These are phyloP conservation scores for Sternotherus odoratus DNA, from an alignment of 2,797 vertebrate genomes.

Conservation along the genomic window DNA sequence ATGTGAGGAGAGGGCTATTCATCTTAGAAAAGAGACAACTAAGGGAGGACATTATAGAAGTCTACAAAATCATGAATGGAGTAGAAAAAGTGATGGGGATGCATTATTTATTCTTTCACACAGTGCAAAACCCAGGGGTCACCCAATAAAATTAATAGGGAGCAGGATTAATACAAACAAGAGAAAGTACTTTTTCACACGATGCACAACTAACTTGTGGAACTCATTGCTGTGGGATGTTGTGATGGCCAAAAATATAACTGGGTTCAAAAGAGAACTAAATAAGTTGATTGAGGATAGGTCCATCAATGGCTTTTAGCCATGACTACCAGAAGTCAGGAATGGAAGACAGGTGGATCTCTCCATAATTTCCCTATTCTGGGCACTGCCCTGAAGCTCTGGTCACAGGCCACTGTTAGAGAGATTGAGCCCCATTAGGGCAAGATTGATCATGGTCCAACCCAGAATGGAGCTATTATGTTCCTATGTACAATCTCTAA, in stretches of 20 bases:
- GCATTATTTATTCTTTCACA: not conserved
- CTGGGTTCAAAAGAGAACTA: not conserved
- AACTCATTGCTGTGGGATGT: not conserved
- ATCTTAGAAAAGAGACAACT: not conserved
- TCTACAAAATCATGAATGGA: not conserved
- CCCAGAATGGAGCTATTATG: not conserved
- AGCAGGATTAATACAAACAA: not conserved
- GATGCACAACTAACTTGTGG: not conserved
- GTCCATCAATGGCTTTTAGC: too few relatives aligned
- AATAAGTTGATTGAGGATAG: not conserved
- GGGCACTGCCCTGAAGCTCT: not conserved
- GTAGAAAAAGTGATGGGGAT: not conserved
- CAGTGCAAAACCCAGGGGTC: not conserved
- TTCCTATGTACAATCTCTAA: not conserved
- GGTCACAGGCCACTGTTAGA: not conserved
- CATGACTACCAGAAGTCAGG: not conserved
- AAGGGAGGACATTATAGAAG: not conserved
- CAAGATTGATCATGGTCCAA: not conserved
- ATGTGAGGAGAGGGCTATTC: not conserved
- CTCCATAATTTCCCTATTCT: not conserved
- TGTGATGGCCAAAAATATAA: not conserved
- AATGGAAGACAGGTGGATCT: not conserved
- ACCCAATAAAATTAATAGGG: not conserved
- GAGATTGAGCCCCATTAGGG: too few relatives aligned
- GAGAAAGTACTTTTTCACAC: not conserved